Evolutionary conservation across 30 jellyfish, hydroid and myxozoan genomes (phyloP), one percentile per base, ranked within the genome.

Genomic region (Aurelia aurita): DNA sequence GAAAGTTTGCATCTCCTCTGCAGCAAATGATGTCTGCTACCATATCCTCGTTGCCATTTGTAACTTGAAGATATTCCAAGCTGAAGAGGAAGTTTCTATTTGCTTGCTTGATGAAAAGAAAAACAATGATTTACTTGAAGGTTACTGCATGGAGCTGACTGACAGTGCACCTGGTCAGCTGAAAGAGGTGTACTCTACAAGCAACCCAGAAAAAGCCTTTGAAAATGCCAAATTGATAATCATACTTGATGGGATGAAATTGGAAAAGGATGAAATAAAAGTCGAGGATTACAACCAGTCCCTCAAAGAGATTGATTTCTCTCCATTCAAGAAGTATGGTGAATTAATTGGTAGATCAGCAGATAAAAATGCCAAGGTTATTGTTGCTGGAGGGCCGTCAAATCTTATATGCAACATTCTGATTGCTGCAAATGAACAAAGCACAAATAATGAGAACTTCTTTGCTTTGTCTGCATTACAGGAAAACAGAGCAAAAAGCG

Each of bases 131-230:
- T 4, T 62, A 3, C 69, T 91, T n/a, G 70, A 82, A 3, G 97
- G 97, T 12, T 54, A 61, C 18, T 67, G 84, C 58, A 91, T 86
- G 97, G 99, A 96, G 60, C 73, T 96, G 63, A 58, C 64, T 10
- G 99, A 96, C 82, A 58, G 97, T 74, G 99, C 98, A 44, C 80
- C 85, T 32, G 80, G 80, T 31, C 87, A 77, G 29, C 65, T 96
- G 76, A 69, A 61, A 27, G 76, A 76, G 43, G 82, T 90, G 7
- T 64, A 7, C 25, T 85, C 62, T 3, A 85, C 89, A 20, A 47
- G 47, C 77, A 87, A 80, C 69, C 20, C 31, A 58, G 81, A 71
- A 46, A 19, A 25, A 21, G 98, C 99, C n/a, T 80, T 96, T 59
- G 34, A 31, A 18, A 71, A 79, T 71, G 84, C 98, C 43, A 96